Evolutionary conservation across 2,113 vertebrate species (phyloP).

Genomic region (Rhinopithecus roxellana): DNA sequence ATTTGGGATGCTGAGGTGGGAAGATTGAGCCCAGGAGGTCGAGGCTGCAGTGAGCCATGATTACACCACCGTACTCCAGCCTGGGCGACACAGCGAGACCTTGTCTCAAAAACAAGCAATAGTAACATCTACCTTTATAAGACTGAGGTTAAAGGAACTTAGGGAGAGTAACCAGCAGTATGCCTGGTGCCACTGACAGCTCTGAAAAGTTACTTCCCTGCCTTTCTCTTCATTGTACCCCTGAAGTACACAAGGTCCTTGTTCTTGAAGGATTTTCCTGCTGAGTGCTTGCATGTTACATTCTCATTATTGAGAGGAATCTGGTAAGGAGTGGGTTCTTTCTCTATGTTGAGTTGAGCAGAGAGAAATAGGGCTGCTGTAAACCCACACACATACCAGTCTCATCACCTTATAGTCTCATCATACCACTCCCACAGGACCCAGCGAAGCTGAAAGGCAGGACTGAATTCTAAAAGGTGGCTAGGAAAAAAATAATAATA

Average conservation of each 20-base stretch:
- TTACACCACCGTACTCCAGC: too few relatives aligned
- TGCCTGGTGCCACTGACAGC: fast-evolving
- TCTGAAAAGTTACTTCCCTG: background rate
- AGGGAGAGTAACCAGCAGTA: background rate
- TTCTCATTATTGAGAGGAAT: background rate
- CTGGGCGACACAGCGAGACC: too few relatives aligned
- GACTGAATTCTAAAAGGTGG: background rate
- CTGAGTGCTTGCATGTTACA: background rate
- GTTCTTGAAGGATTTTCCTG: background rate
- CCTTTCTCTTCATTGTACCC: background rate
- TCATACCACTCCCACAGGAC: background rate
- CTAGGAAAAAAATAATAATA: slow-evolving; percentile 13
- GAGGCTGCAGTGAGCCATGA: too few relatives aligned
- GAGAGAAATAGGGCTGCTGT: background rate
- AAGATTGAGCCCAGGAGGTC: too few relatives aligned
- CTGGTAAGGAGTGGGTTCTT: background rate
- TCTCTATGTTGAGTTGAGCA: background rate
- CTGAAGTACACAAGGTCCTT: background rate
- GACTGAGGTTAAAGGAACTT: background rate
- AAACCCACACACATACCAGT: background rate
- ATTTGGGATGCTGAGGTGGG: too few relatives aligned
- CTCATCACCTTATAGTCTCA: background rate
- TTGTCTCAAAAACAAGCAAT: too few relatives aligned
- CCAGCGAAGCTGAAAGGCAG: background rate
- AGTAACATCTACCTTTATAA: background rate